These are phyloP conservation scores for Mythimna albipuncta DNA, from an alignment of 2,888 invertebrate species.

Conservation along the genomic window DNA sequence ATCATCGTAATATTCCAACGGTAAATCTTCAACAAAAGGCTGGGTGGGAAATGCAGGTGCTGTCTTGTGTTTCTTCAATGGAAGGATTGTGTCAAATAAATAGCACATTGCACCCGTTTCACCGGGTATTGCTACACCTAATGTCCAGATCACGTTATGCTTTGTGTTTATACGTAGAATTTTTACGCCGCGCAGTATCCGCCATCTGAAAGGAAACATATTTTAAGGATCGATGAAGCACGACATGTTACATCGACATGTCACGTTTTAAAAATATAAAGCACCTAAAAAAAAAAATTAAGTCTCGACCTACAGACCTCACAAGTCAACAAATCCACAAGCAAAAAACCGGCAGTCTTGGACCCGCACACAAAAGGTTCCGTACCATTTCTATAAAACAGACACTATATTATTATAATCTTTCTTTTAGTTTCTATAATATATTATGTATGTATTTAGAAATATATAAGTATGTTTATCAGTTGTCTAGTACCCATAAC, in stretches of 20 bases:
- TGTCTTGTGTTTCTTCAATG: slow-evolving; percentile 89
- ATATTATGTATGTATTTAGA: no score
- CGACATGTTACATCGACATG: background rate
- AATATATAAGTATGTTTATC: no score
- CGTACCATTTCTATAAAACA: no score
- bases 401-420: no score
- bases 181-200: slow-evolving; percentile 92
- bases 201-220: slow-evolving; percentile 83
- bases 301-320: no score
- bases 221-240: background rate
- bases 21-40: slow-evolving; percentile 91
- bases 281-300: background rate
- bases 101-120: slow-evolving; percentile 94
- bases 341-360: no score
- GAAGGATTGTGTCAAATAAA: slow-evolving; percentile 95
- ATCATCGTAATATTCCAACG: slow-evolving; percentile 94
- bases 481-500: no score
- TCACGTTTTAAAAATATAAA: background rate
- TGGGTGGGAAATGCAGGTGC: slow-evolving; percentile 96
- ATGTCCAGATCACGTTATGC: slow-evolving; percentile 97
- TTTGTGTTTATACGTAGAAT: slow-evolving; percentile 98
- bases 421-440: no score
- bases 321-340: no score
- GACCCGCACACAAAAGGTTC: no score
- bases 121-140: slow-evolving; percentile 96